Conservation (phyloP, 1,140 invertebrate genomes). For the Ganaspis sp. region DNA sequence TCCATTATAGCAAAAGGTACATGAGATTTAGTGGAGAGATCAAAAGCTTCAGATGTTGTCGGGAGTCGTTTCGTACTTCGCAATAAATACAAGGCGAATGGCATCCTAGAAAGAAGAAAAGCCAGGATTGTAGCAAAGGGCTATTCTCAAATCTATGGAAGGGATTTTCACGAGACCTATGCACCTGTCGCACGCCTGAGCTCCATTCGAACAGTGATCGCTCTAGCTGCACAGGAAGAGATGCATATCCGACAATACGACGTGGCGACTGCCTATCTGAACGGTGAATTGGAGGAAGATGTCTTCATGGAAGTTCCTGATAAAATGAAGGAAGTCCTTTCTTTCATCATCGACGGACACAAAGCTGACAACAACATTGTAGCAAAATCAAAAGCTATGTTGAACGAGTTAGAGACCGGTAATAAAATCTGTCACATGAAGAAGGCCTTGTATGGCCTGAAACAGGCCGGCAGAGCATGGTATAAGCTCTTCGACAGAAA, state of each 20-base stretch:
- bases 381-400: too few relatives aligned
- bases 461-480: too few relatives aligned
- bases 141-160: constrained; percentile 53
- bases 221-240: constrained; percentile 7
- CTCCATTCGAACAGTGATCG: not conserved
- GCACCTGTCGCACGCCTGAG: not conserved
- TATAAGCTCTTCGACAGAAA: too few relatives aligned
- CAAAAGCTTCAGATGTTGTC: not conserved
- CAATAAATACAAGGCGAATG: not conserved
- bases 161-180: constrained; percentile 61
- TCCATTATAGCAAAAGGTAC: not conserved
- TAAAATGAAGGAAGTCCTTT: too few relatives aligned
- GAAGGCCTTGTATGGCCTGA: too few relatives aligned
- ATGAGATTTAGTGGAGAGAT: not conserved
- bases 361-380: too few relatives aligned
- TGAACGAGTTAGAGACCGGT: too few relatives aligned
- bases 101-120: not conserved
- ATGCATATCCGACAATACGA: constrained; percentile 59
- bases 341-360: too few relatives aligned
- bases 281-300: constrained; percentile 47
- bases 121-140: constrained; percentile 59
- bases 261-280: constrained; percentile 62
- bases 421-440: too few relatives aligned
- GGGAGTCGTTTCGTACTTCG: not conserved
- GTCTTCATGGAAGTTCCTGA: constrained; percentile 54